phyloP scores from a whole-genome alignment of 1,140 invertebrate species.

The Carcinoscorpius rotundicauda region DNA sequence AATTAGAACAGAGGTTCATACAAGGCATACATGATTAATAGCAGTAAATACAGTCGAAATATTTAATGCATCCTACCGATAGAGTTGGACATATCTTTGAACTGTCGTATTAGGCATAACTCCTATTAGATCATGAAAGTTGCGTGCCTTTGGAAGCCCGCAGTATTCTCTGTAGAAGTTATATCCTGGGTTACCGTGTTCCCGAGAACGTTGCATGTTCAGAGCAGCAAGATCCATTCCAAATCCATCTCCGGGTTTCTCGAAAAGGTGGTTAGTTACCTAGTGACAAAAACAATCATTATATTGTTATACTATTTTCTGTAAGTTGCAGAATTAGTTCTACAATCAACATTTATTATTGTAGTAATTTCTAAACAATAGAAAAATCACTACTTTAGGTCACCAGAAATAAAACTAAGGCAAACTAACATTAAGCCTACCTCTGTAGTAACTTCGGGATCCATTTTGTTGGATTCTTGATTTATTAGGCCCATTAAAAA shows the following conservation, averaged over 20 bases:
- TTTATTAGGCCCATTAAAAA: conserved; percentile 86
- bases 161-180: conserved; percentile 52
- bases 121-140: conserved; percentile 24
- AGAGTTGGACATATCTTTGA: conserved; percentile 21
- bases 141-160: conserved; percentile 41
- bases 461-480: conserved; percentile 88
- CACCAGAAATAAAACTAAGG: too few relatives aligned
- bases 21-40: too few relatives aligned
- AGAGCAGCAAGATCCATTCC: conserved; percentile 32
- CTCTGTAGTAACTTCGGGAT: conserved; percentile 84
- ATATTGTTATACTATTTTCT: too few relatives aligned
- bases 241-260: conserved; percentile 27
- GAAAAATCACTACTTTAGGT: too few relatives aligned
- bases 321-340: too few relatives aligned
- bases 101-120: conserved; percentile 25
- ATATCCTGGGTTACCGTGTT: conserved; percentile 38
- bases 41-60: too few relatives aligned
- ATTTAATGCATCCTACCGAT: conserved; percentile 14
- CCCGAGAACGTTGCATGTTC: conserved; percentile 34
- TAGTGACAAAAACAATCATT: background rate
- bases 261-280: conserved; percentile 32
- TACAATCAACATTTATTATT: too few relatives aligned
- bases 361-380: too few relatives aligned
- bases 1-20: too few relatives aligned
- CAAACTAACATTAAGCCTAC: conserved; percentile 6